Percentiles rank a stretch among this genome's conserved stretches.
Evolutionary conservation across 2,888 invertebrate species (phyloP).

Genomic region (Imbricaverruca yamaguchii): DNA sequence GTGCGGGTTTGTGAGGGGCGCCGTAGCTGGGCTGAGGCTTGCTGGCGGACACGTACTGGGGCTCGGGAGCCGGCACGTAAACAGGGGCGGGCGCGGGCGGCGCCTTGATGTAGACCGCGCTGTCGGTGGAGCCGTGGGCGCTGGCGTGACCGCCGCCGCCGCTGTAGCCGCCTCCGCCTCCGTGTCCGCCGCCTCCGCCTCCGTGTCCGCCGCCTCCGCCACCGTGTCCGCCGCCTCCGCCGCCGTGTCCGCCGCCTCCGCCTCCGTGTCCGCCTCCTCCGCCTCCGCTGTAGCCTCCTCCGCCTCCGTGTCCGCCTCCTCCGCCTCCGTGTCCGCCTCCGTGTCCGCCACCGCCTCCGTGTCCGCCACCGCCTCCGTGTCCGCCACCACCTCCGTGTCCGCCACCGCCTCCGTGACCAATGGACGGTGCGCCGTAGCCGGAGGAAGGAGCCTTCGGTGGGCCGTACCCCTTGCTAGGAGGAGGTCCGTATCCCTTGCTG

Average conservation of each 20-base stretch:
- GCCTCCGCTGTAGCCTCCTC: neutral
- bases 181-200: neutral
- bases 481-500: no score
- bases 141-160: slow-evolving; percentile 22
- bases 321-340: neutral
- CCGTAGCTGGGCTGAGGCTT: slow-evolving; percentile 23
- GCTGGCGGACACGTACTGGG: slow-evolving; percentile 32
- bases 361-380: neutral
- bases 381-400: neutral
- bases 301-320: neutral
- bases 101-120: slow-evolving; percentile 35
- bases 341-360: neutral
- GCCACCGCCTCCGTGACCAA: neutral
- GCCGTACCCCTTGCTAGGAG: neutral
- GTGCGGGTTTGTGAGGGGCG: slow-evolving; percentile 18
- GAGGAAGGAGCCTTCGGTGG: slow-evolving; percentile 2
- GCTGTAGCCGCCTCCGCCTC: slow-evolving; percentile 11
- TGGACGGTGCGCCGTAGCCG: slow-evolving; percentile 17
- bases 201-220: slow-evolving; percentile 22
- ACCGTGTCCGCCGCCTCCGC: slow-evolving; percentile 22
- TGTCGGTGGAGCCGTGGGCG: slow-evolving; percentile 26
- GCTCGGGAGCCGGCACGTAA: slow-evolving; percentile 33
- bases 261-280: neutral
- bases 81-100: slow-evolving; percentile 34
- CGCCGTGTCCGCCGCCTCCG: slow-evolving; percentile 8